Evolutionary conservation across 2,797 vertebrate species (phyloP), one percentile per base, ranked within the genome.

Genomic region (Gadopsis bispinosus): DNA sequence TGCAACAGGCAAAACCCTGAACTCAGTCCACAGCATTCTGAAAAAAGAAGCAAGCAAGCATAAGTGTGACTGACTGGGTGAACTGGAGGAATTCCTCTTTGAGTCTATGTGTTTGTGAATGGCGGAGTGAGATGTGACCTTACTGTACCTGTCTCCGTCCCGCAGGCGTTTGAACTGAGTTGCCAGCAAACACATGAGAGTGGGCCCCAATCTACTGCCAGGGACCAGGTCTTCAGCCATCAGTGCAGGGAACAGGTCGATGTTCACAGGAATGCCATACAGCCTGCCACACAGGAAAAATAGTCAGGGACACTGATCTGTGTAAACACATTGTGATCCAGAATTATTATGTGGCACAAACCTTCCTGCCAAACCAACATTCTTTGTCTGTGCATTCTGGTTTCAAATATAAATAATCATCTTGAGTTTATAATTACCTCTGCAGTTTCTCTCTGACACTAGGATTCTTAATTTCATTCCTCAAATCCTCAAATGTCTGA

Each of bases 221-320:
- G 98, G 98, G 61, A 99, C 95, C 83, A 99, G 89, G 77, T 99
- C 98, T 90, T 99, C 98, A 58, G 96, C 96, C 97, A 99, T 97
- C 72, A 99, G 93, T n/a, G 98, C 98, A 0, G 98, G 98, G 90
- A 99, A 99, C 13, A 99, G 84, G 91, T 99, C 98, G 8, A 99
- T 89, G 88, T 99, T 99, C 80, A 97, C 89, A 0, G 97, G 97
- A 1, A 96, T 97, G 43, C 98, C 98, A 33, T 99, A 99, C 4
- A 99, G 89, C 90, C 98, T 97, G 88, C 5, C 48, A 67, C 29
- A 75, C 14, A 59, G 26, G 11, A 59, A 22, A 48, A n/a, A 76
- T 0, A 51, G 39, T 75, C 20, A 79, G 39, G 33, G 9, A 66
- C 17, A 56, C 9, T 2, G 22, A 51, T 64, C 26, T 22, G 26